Percentiles rank a stretch among this genome's conserved stretches.
Evolutionary conservation across 2,113 vertebrate genomes (phyloP).

Genomic region (Campylomormyrus numenius): DNA sequence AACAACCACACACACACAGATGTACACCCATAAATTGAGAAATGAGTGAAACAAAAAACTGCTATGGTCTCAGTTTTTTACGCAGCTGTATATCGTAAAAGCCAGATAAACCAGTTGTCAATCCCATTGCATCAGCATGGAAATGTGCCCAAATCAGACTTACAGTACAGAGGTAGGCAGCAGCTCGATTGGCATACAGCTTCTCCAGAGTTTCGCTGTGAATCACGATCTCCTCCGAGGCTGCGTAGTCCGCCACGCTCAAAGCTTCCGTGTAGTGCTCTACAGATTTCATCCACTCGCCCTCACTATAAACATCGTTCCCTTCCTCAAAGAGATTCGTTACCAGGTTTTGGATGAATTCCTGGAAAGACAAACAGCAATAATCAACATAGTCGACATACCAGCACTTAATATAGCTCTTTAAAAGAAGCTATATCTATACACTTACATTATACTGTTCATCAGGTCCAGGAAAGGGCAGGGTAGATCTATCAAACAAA

Average conservation of each 20-base stretch:
- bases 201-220: slow-evolving; percentile 74
- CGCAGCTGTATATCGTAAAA: neutral
- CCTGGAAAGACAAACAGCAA: slow-evolving; percentile 53
- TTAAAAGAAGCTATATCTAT: neutral
- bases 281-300: slow-evolving; percentile 75
- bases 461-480: slow-evolving; percentile 84
- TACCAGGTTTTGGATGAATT: slow-evolving; percentile 84
- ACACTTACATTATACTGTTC: slow-evolving; percentile 85
- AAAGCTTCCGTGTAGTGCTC: slow-evolving; percentile 88
- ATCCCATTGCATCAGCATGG: neutral
- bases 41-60: neutral
- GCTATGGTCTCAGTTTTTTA: too few relatives aligned
- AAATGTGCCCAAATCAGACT: slow-evolving; percentile 30
- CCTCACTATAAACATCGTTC: slow-evolving; percentile 83
- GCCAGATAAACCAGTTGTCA: neutral
- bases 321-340: slow-evolving; percentile 89
- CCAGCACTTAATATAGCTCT: neutral
- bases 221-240: slow-evolving; percentile 81
- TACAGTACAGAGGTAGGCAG: slow-evolving; percentile 83
- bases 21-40: too few relatives aligned
- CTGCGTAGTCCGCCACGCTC: slow-evolving; percentile 84
- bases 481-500: slow-evolving; percentile 70
- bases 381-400: neutral
- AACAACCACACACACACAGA: too few relatives aligned
- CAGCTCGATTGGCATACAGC: slow-evolving; percentile 84